Conservation (phyloP, 2,888 invertebrate genomes). For the Corbicula japonica region DNA sequence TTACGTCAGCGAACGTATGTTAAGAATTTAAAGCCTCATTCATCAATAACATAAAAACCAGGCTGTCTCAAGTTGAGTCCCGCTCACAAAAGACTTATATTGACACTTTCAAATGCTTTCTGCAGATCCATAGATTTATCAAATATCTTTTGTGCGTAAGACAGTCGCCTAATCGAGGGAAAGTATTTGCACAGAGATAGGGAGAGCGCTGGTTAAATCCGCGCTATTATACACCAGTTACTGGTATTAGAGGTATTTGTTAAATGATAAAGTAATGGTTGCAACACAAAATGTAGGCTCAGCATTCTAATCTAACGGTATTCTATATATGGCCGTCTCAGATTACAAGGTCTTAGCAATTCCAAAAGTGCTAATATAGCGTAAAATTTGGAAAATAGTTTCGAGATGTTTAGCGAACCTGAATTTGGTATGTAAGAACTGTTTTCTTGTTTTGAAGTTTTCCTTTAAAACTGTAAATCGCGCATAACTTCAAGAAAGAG, state of each 20-base stretch:
- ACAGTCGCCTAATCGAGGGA: constrained; percentile 42
- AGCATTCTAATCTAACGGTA: background rate
- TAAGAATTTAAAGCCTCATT: constrained; percentile 23
- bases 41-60: constrained; percentile 11
- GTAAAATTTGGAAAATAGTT: no score
- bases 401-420: no score
- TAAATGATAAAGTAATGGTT: constrained; percentile 48
- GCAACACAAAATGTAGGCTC: constrained; percentile 14
- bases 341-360: no score
- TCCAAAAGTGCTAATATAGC: no score
- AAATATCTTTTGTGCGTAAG: constrained; percentile 24
- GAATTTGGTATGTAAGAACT: no score
- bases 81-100: constrained; percentile 40
- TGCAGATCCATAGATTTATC: constrained; percentile 44
- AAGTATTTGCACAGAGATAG: constrained; percentile 51
- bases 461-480: no score
- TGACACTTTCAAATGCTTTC: constrained; percentile 20
- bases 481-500: no score
- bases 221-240: constrained; percentile 48
- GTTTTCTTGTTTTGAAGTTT: no score
- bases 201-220: constrained; percentile 30
- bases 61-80: constrained; percentile 21
- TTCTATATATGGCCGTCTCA: constrained; percentile 27
- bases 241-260: constrained; percentile 38
- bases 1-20: constrained; percentile 16